A percentile compares a stretch with the other conserved stretches of the same genome.
Conservation (phyloP, 2,113 vertebrate species). For the Arenaria interpres region DNA sequence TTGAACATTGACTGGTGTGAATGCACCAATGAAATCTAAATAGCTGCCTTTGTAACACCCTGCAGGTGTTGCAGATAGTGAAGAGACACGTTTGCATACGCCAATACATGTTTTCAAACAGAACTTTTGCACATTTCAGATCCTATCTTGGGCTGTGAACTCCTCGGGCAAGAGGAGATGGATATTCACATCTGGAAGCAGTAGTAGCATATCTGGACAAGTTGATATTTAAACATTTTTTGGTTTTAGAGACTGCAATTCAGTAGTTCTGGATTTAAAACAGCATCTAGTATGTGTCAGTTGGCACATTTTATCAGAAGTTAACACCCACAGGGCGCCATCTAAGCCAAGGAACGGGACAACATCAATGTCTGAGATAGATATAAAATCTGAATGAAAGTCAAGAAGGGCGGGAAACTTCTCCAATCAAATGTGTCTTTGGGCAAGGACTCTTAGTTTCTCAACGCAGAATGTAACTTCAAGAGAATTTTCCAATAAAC, state of each 20-base stretch:
- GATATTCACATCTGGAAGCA: background rate
- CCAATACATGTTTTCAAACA: background rate
- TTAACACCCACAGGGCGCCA: background rate
- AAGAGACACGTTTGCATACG: background rate
- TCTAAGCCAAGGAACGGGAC: background rate
- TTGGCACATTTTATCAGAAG: background rate
- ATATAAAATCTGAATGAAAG: background rate
- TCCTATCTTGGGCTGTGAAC: background rate
- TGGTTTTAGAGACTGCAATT: background rate
- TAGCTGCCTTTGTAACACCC: background rate
- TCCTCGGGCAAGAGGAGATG: background rate
- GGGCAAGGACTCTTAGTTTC: background rate
- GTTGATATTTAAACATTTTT: background rate
- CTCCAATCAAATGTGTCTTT: background rate
- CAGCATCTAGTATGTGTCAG: background rate
- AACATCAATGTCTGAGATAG: background rate
- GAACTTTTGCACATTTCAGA: background rate
- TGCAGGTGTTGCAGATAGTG: background rate
- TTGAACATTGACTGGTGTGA: background rate
- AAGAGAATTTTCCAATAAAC: background rate
- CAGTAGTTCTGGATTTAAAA: background rate
- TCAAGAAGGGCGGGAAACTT: background rate
- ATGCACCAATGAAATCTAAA: background rate
- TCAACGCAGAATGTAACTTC: background rate
- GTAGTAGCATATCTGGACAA: background rate